A percentile compares a stretch with the other conserved stretches of the same genome.
phyloP scores from a whole-genome alignment of 2,113 vertebrate genomes.

The Oncorhynchus mykiss region DNA sequence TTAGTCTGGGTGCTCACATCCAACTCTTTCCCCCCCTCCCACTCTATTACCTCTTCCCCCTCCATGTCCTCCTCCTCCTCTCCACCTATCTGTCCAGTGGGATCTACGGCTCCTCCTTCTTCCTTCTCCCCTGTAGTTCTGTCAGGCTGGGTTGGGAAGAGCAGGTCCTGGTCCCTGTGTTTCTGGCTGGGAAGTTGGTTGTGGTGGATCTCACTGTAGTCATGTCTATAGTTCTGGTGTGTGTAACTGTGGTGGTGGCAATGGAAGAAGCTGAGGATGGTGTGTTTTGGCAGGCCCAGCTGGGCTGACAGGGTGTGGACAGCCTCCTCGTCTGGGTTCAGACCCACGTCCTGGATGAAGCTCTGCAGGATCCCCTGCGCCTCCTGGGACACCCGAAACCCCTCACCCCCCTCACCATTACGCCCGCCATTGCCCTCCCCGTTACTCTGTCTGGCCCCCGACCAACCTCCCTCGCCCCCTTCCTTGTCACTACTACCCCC shows the following conservation, averaged over 20 bases:
- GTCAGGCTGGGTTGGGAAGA: conserved; percentile 5
- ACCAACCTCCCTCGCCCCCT: conserved; percentile 25
- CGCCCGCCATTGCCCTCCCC: conserved; percentile 65
- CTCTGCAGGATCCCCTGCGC: conserved; percentile 93
- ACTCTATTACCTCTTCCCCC: conserved; percentile 25
- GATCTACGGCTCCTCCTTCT: not conserved
- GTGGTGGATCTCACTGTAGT: not conserved
- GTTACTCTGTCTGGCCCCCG: conserved; percentile 13
- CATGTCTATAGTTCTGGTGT: conserved; percentile 47
- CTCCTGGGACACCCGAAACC: conserved; percentile 85
- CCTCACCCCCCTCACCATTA: conserved; percentile 49
- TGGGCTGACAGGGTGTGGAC: conserved; percentile 94
- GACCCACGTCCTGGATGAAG: conserved; percentile 93
- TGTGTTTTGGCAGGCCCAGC: conserved; percentile 90
- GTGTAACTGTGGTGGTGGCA: conserved; percentile 71
- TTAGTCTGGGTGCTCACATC: conserved; percentile 81
- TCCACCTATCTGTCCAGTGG: not conserved
- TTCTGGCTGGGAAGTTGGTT: conserved; percentile 17
- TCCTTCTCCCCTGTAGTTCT: conserved; percentile 22
- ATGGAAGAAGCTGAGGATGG: conserved; percentile 94
- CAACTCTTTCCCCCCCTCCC: conserved; percentile 71
- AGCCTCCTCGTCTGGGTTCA: conserved; percentile 93
- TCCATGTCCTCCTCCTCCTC: conserved; percentile 18
- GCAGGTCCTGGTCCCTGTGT: not conserved
- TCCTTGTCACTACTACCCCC: conserved; percentile 19